Conservation (phyloP, 1,140 invertebrate genomes). For the Pentalonia nigronervosa region DNA sequence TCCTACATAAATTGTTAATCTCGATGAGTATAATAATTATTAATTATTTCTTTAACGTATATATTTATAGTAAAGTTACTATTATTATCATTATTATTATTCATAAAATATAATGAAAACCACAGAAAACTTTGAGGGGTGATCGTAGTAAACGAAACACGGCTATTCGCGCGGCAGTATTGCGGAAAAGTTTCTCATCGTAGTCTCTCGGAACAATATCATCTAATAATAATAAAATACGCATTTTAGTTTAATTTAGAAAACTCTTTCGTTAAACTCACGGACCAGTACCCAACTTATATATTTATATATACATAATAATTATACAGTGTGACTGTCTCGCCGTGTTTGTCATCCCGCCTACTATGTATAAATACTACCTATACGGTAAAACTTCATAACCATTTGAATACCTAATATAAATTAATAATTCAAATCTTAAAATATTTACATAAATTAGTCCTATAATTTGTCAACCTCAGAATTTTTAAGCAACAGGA, state of each 20-base stretch:
- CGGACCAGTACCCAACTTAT: not conserved
- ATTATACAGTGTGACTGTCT: not conserved
- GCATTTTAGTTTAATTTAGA: not conserved
- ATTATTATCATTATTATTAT: constrained; percentile 27
- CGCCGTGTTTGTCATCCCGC: not conserved
- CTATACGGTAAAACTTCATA: not conserved
- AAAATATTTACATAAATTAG: not conserved
- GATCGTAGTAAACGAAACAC: not conserved
- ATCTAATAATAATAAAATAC: constrained; percentile 19
- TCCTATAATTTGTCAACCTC: no score
- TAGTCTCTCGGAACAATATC: not conserved
- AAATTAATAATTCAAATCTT: constrained; percentile 1
- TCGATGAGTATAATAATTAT: not conserved
- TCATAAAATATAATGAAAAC: constrained; percentile 48
- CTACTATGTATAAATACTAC: not conserved
- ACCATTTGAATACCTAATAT: constrained; percentile 5
- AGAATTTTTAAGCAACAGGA: not conserved
- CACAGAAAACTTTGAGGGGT: constrained; percentile 13
- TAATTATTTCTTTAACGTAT: not conserved
- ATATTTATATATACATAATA: not conserved
- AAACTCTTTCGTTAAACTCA: not conserved
- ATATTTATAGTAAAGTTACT: not conserved
- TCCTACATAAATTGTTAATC: not conserved
- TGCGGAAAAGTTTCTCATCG: not conserved
- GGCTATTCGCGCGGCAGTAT: not conserved